Conservation (phyloP, 2,113 vertebrate genomes). For the Anhinga anhinga region DNA sequence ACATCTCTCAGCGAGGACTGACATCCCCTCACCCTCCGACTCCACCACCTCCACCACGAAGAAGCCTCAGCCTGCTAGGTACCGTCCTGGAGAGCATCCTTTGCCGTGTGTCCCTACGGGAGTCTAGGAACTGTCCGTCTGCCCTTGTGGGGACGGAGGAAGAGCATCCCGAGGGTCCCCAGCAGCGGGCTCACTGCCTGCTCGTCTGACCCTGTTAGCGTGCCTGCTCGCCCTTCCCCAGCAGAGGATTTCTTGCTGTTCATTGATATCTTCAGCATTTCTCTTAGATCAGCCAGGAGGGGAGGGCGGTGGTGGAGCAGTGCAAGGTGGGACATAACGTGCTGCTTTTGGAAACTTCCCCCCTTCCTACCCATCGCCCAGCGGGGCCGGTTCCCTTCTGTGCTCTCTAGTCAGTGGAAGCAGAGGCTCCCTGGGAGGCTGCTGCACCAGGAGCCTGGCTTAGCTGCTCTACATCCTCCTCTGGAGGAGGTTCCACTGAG, state of each 20-base stretch:
- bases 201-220: rapidly evolving
- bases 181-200: neutral
- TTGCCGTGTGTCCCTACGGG: rapidly evolving
- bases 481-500: neutral
- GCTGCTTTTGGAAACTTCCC: neutral
- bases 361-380: too few species aligned
- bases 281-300: neutral
- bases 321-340: rapidly evolving
- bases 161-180: neutral
- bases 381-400: rapidly evolving
- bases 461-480: neutral
- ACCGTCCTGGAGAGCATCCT: neutral
- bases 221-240: neutral
- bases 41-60: conserved; percentile 90
- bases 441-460: neutral
- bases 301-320: neutral
- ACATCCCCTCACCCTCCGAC: conserved; percentile 92
- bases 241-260: neutral
- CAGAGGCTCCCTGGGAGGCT: neutral
- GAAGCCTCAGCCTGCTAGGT: conserved; percentile 96
- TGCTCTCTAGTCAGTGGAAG: neutral
- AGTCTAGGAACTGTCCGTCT: rapidly evolving
- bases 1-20: conserved; percentile 88
- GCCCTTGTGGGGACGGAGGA: neutral
- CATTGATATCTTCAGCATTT: rapidly evolving